A percentile compares a stretch with the other conserved stretches of the same genome.
These are phyloP conservation scores for Drosophila kanekoi DNA, from an alignment of 2,888 invertebrate genomes.

Conservation along the genomic window DNA sequence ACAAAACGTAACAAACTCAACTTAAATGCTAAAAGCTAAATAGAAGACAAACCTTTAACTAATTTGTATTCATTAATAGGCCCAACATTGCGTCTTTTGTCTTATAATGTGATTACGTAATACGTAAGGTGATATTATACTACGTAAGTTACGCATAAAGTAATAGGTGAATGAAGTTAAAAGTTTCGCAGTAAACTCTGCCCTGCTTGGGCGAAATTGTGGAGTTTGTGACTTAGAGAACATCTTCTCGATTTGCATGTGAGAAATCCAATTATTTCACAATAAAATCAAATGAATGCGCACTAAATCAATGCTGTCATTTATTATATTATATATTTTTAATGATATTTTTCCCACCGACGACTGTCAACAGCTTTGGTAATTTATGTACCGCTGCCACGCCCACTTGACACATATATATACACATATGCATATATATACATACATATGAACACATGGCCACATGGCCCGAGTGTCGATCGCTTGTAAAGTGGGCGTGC, in stretches of 20 bases:
- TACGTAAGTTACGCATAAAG: no score
- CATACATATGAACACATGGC: slow-evolving; percentile 43
- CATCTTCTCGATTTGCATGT: slow-evolving; percentile 2
- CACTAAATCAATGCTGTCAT: slow-evolving; percentile 73
- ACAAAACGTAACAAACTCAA: no score
- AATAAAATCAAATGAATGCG: slow-evolving; percentile 56
- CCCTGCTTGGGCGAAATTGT: no score
- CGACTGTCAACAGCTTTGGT: slow-evolving; percentile 67
- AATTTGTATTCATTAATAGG: no score
- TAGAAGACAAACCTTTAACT: no score
- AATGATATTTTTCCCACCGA: slow-evolving; percentile 68
- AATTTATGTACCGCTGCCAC: slow-evolving; percentile 69
- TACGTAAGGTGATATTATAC: no score
- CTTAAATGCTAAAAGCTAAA: no score
- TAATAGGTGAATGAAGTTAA: no score
- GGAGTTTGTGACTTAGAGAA: slow-evolving; percentile 4
- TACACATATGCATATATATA: not conserved
- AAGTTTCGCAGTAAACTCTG: no score
- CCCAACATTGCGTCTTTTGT: no score
- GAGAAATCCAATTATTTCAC: slow-evolving; percentile 50
- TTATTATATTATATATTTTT: slow-evolving; percentile 67
- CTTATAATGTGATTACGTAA: no score
- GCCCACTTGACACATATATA: slow-evolving; percentile 60
- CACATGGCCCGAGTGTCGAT: slow-evolving; percentile 48
- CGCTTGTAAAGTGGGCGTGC: slow-evolving; percentile 69